These are phyloP conservation scores for Chaunax sp. DNA, from an alignment of 2,797 vertebrate genomes.

Conservation along the genomic window DNA sequence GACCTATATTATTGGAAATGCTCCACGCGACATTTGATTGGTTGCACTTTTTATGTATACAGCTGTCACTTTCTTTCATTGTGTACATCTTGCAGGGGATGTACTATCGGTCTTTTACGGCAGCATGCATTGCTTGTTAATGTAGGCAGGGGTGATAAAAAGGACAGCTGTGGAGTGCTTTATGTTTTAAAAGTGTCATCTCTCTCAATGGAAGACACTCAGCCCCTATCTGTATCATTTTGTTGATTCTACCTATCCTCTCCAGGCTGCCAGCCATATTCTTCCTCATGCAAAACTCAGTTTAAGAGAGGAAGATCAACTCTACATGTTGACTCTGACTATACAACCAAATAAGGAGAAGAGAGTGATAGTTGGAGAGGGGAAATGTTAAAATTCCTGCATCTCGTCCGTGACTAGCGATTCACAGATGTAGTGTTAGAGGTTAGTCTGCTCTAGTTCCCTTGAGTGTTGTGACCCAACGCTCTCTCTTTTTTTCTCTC, in stretches of 20 bases:
- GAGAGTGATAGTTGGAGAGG: conserved; percentile 5
- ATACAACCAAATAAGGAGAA: conserved; percentile 39
- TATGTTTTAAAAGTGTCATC: conserved; percentile 76
- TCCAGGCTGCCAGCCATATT: conserved; percentile 38
- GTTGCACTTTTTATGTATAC: conserved; percentile 77
- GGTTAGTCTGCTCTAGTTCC: conserved; percentile 10
- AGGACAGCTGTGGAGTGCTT: conserved; percentile 80
- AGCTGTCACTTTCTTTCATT: conserved; percentile 79
- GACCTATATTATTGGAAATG: conserved; percentile 82
- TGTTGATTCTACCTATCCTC: conserved; percentile 65
- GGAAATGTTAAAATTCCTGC: conserved; percentile 7
- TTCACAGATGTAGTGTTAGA: conserved; percentile 36
- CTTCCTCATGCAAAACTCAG: conserved; percentile 6
- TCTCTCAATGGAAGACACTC: conserved; percentile 63
- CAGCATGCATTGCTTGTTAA: conserved; percentile 69
- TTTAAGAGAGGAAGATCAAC: conserved; percentile 30
- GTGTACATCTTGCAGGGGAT: conserved; percentile 71
- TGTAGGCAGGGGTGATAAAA: conserved; percentile 74
- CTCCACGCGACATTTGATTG: conserved; percentile 70
- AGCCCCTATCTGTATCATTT: conserved; percentile 54
- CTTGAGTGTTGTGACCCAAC: background rate
- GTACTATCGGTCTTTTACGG: conserved; percentile 74
- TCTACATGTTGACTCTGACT: conserved; percentile 10
- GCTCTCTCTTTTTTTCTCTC: conserved; percentile 5
- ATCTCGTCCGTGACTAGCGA: conserved; percentile 17